phyloP scores from a whole-genome alignment of 2,113 vertebrate species.

The Phylloscopus whistleri region DNA sequence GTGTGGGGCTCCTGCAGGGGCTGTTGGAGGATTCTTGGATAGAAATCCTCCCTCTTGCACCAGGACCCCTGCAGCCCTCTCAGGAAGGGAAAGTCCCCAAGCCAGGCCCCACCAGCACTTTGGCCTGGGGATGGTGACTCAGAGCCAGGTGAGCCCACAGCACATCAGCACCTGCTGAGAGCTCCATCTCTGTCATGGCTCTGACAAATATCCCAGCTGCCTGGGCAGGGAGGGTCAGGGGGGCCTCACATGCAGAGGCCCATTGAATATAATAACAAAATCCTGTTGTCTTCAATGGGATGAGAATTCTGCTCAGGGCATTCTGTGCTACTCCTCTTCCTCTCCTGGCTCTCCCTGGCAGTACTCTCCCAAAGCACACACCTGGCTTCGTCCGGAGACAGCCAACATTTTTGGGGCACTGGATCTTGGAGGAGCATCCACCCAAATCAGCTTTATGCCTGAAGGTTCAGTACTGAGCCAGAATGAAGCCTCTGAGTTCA shows the following conservation, averaged over 20 bases:
- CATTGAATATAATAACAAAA: neutral
- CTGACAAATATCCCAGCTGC: neutral
- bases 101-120: neutral
- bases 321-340: neutral
- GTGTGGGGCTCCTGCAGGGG: accelerated
- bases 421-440: slow-evolving; percentile 80
- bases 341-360: slow-evolving; percentile 11
- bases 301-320: neutral
- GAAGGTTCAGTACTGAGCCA: neutral
- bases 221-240: neutral
- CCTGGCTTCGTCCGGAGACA: slow-evolving; percentile 64
- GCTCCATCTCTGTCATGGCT: neutral
- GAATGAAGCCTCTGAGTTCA: slow-evolving; percentile 14
- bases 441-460: slow-evolving; percentile 76
- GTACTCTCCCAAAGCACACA: slow-evolving; percentile 64
- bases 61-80: neutral
- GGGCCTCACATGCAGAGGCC: accelerated
- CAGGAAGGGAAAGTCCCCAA: neutral
- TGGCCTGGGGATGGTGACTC: neutral
- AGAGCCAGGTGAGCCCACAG: neutral
- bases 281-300: neutral
- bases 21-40: neutral
- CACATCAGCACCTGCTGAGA: accelerated
- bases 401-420: slow-evolving; percentile 65
- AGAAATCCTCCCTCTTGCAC: neutral